These are phyloP conservation scores for Phataginus tetradactyla DNA, from an alignment of 2,797 vertebrate species.

Conservation along the genomic window DNA sequence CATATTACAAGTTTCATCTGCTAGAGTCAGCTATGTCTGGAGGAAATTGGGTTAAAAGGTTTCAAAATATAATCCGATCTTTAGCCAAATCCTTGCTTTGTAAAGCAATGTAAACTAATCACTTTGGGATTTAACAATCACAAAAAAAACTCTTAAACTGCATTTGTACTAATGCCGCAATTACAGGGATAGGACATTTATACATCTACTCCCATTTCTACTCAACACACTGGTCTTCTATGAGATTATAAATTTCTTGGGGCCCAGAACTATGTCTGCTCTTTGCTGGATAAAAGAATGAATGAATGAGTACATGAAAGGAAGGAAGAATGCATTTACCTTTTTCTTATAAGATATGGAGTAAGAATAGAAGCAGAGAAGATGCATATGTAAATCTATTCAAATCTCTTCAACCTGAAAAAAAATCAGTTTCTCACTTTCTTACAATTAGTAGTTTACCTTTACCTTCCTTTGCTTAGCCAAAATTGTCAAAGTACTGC, in stretches of 20 bases:
- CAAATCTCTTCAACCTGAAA: neutral
- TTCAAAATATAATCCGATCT: conserved; percentile 56
- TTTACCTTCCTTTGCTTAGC: neutral
- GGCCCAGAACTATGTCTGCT: neutral
- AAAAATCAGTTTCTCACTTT: conserved; percentile 4
- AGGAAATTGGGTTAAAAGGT: conserved; percentile 47
- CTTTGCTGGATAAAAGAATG: neutral
- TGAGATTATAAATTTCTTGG: neutral
- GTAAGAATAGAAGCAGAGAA: neutral
- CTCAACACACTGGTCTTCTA: neutral
- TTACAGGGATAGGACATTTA: neutral
- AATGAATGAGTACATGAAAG: neutral
- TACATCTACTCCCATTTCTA: neutral
- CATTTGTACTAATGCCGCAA: neutral
- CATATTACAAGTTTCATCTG: conserved; percentile 51
- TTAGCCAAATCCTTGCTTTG: neutral
- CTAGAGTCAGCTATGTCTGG: conserved; percentile 18
- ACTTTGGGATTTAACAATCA: neutral
- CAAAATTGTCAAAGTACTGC: neutral
- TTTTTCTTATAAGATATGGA: neutral
- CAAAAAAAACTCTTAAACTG: neutral
- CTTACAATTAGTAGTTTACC: neutral
- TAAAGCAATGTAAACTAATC: neutral
- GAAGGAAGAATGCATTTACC: neutral
- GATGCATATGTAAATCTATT: neutral